A percentile compares a stretch with the other conserved stretches of the same genome.
Conservation (phyloP, 2,797 vertebrate genomes). For the Sarcoramphus papa region DNA sequence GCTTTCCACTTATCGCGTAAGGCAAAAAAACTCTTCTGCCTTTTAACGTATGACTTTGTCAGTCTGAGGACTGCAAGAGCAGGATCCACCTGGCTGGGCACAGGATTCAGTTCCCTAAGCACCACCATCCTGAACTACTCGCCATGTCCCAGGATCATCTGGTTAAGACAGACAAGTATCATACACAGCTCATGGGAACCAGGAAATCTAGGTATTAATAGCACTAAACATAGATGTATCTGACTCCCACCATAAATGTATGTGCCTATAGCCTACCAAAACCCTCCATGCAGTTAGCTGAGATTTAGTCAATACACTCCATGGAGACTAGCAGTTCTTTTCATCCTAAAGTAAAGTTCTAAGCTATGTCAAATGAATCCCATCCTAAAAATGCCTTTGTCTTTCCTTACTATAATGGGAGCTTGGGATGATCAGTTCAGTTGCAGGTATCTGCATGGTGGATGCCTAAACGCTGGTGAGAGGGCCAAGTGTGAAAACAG, state of each 20-base stretch:
- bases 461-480: neutral
- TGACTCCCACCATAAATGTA: neutral
- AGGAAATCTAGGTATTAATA: neutral
- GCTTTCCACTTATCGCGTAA: rapidly evolving
- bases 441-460: neutral
- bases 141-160: neutral
- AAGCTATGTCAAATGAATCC: neutral
- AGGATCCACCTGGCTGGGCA: neutral
- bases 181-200: neutral
- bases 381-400: neutral
- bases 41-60: neutral
- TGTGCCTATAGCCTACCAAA: neutral
- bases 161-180: neutral
- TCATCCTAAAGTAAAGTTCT: neutral
- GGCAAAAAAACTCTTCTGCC: neutral
- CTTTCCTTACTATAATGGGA: neutral
- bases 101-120: neutral
- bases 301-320: neutral
- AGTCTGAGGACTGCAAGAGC: neutral
- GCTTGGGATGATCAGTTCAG: neutral
- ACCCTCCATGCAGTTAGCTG: neutral
- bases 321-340: neutral
- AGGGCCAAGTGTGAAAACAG: neutral
- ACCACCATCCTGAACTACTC: neutral
- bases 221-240: neutral